Percentiles rank a stretch among this genome's conserved stretches.
These are phyloP conservation scores for Myrmecophaga tridactyla DNA, from an alignment of 2,113 vertebrate species.

Conservation along the genomic window DNA sequence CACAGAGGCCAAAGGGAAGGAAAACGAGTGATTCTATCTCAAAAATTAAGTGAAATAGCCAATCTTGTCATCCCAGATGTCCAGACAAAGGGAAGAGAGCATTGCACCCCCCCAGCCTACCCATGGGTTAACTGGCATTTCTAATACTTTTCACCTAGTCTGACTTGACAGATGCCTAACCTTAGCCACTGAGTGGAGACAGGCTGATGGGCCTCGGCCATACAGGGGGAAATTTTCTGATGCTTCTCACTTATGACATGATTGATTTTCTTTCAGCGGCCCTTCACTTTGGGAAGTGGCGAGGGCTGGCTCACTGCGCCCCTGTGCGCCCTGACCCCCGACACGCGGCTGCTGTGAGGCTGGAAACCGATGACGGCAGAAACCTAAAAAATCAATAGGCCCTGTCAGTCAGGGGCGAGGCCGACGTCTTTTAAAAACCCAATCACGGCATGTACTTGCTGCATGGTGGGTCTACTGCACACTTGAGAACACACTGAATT, in stretches of 20 bases:
- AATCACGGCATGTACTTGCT: constrained; percentile 89
- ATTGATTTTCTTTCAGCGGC: constrained; percentile 96
- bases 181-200: constrained; percentile 86
- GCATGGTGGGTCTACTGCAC: constrained; percentile 83
- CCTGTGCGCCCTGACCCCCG: constrained; percentile 87
- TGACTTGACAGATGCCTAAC: constrained; percentile 89
- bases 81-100: constrained; percentile 80
- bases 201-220: constrained; percentile 88
- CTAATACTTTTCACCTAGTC: constrained; percentile 88
- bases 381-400: constrained; percentile 92
- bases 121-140: constrained; percentile 90
- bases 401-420: constrained; percentile 88
- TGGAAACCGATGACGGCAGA: constrained; percentile 92
- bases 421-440: constrained; percentile 90
- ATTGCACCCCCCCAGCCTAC: constrained; percentile 67
- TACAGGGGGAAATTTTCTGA: constrained; percentile 87
- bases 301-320: constrained; percentile 86
- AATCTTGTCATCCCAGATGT: constrained; percentile 75
- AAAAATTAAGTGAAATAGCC: constrained; percentile 79
- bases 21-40: constrained; percentile 69
- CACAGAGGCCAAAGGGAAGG: not conserved
- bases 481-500: constrained; percentile 87
- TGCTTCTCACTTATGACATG: constrained; percentile 94
- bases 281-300: constrained; percentile 89
- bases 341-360: constrained; percentile 89